Conservation (phyloP, 2,797 vertebrate genomes). For the Gymnothorax reevesii region DNA sequence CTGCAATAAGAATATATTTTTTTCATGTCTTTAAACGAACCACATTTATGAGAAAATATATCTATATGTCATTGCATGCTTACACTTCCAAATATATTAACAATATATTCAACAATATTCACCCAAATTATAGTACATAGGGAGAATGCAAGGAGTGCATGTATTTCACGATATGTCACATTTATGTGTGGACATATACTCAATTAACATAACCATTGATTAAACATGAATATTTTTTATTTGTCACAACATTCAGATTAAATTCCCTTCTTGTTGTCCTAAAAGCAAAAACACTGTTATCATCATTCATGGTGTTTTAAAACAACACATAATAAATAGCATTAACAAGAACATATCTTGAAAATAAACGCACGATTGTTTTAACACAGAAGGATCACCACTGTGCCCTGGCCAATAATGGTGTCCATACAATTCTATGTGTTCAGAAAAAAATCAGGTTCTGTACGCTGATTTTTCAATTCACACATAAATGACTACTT, state of each 20-base stretch:
- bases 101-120: constrained; percentile 8
- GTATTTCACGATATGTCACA: constrained; percentile 1
- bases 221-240: not conserved
- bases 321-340: not conserved
- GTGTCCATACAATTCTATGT: not conserved
- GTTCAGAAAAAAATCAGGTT: constrained; percentile 6
- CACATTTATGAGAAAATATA: constrained; percentile 20
- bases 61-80: constrained; percentile 3
- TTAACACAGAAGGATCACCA: not conserved
- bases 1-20: not conserved
- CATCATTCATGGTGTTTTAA: not conserved
- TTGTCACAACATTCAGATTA: not conserved
- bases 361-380: constrained; percentile 12
- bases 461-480: not conserved
- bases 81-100: constrained; percentile 6
- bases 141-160: not conserved
- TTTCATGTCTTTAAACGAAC: constrained; percentile 7
- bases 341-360: not conserved
- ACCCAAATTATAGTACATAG: not conserved
- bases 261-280: not conserved
- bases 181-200: not conserved
- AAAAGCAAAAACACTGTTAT: not conserved
- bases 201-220: not conserved
- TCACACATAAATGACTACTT: constrained; percentile 11
- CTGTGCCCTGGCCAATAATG: constrained; percentile 1